Conservation (phyloP, 37 sponge, comb jelly and placozoan species). For the Ephydatia muelleri region DNA sequence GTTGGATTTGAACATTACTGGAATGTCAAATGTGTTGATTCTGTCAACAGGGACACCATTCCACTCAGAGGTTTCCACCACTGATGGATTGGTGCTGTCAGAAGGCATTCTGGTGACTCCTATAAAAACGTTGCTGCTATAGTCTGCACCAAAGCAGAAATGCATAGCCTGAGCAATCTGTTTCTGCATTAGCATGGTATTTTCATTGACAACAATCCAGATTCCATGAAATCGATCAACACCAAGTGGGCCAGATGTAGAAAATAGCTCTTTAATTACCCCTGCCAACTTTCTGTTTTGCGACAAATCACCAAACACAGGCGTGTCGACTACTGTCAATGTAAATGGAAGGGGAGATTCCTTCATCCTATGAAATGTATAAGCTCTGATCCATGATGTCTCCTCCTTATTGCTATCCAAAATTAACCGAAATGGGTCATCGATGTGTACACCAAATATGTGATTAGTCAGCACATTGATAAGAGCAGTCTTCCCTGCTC, state of each 20-base stretch:
- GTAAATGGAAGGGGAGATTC: slow-evolving; percentile 28
- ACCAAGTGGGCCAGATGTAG: slow-evolving; percentile 12
- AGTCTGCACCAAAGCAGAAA: slow-evolving; percentile 47
- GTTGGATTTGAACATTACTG: slow-evolving; percentile 26
- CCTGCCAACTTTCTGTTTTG: slow-evolving; percentile 16
- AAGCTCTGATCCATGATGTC: slow-evolving; percentile 47
- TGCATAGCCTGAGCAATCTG: slow-evolving; percentile 50
- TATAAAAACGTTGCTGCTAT: slow-evolving; percentile 36
- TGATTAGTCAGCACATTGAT: slow-evolving; percentile 59
- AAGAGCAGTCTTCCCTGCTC: slow-evolving; percentile 55
- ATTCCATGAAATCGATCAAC: slow-evolving; percentile 51
- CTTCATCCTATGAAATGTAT: slow-evolving; percentile 17
- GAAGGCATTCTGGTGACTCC: slow-evolving; percentile 31
- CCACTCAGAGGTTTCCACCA: slow-evolving; percentile 19
- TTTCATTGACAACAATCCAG: slow-evolving; percentile 43
- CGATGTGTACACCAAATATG: slow-evolving; percentile 45
- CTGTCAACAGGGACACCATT: slow-evolving; percentile 10
- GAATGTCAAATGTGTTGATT: slow-evolving; percentile 43
- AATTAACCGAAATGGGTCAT: slow-evolving; percentile 52
- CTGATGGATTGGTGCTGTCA: slow-evolving; percentile 40
- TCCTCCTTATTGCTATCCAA: slow-evolving; percentile 14
- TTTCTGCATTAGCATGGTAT: slow-evolving; percentile 34
- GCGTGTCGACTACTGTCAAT: slow-evolving; percentile 57
- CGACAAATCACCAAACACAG: slow-evolving; percentile 24
- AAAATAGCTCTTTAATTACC: slow-evolving; percentile 41